These are phyloP conservation scores for Rapana venosa DNA, from an alignment of 2,888 invertebrate genomes.

Conservation along the genomic window DNA sequence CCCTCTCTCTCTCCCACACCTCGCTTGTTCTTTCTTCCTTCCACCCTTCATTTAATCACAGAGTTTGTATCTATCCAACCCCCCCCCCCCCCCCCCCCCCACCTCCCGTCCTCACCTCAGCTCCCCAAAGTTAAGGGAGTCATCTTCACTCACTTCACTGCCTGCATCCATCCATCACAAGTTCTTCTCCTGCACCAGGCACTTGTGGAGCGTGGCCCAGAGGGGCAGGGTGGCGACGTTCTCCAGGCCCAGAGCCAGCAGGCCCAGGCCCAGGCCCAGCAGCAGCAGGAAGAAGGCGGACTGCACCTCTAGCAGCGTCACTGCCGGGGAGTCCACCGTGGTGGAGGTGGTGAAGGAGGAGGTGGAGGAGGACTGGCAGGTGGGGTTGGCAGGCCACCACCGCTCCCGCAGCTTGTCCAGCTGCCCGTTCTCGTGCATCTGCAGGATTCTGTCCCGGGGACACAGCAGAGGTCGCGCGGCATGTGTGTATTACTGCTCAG, in stretches of 20 bases:
- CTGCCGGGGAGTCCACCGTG: neutral
- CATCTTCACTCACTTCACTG: neutral
- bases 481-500: too few species aligned
- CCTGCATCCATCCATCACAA: neutral
- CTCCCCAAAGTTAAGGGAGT: neutral
- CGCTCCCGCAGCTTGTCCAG: constrained; percentile 1
- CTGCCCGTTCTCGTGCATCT: constrained; percentile 28
- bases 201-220: neutral
- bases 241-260: neutral
- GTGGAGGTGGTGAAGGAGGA: neutral
- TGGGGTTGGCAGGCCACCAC: constrained; percentile 7
- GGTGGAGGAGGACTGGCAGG: neutral
- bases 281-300: constrained; percentile 13
- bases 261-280: neutral
- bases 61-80: neutral
- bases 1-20: too few species aligned
- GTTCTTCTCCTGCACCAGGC: neutral
- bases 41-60: neutral
- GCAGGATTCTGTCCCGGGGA: constrained; percentile 8
- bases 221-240: neutral
- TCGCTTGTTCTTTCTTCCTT: too few species aligned
- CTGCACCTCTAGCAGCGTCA: neutral
- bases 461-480: too few species aligned
- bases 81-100: neutral
- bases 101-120: neutral